Base-by-base conservation (phyloP, 2,888 invertebrate species). In the Lasioglossum calceatum region DNA sequence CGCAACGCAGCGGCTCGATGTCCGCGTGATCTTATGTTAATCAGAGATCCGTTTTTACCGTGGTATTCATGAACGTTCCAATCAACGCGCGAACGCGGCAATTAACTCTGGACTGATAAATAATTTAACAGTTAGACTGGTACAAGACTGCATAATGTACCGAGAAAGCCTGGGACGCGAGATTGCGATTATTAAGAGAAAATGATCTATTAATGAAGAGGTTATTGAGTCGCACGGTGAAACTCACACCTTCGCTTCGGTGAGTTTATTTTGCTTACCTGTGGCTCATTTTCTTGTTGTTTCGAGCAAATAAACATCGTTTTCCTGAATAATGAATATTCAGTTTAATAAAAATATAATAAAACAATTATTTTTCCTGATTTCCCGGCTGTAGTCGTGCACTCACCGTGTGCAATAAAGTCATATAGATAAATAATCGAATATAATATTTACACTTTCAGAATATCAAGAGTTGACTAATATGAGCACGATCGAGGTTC, bases 21-120 rank as follows among this genome's bases (percentile, higher is more conserved):
- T 70, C 58, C 5, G n/a, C 32, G 32, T 27, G 19, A 79, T 47
- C 42, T 61, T 77, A 85, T 74, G 85, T 67, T 85, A 77, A 85
- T 84, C 79, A n/a, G 61, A 19, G 42, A 36, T 32, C 1, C 42
- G 67, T 79, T 64, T 77, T 79, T 67, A 36, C 16, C 32, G 19
- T n/a, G 32, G 47, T 77, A 70, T 71, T 70, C 42, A 42, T 27
- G 64, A 47, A 72, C 61, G 71, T 72, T 72, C 74, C 74, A 78
- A 82, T 82, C 67, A 74, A 19, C 42, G 44, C 5, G 47, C 47
- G 39, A 7, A 32, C 32, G 47, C 12, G 61, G 32, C 61, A 81
- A 76, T 77, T 77, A 77, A 44, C 32, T 36, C 32, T 36, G 32
- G 36, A 32, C 32, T 47, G 73, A 73, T 77, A 70, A 50, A 70